Conservation (phyloP, 2,797 vertebrate species). For the Sebastes kiyomatsui region DNA sequence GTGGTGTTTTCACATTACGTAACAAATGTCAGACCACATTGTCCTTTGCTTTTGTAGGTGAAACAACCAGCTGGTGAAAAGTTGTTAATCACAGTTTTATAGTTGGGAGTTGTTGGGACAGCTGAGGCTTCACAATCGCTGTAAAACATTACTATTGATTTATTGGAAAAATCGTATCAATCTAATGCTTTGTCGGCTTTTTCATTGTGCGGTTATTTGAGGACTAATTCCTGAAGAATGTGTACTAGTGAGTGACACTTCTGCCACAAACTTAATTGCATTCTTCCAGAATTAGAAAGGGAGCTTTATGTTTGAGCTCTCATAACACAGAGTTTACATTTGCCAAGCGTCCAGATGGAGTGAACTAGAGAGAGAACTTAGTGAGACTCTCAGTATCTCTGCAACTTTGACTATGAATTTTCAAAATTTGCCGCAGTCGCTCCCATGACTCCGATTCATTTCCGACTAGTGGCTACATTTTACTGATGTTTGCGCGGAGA, state of each 20-base stretch:
- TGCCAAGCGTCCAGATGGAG: slow-evolving; percentile 36
- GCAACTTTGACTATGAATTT: slow-evolving; percentile 2
- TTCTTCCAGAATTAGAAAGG: slow-evolving; percentile 16
- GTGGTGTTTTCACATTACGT: not conserved
- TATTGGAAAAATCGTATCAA: not conserved
- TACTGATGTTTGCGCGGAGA: slow-evolving; percentile 39
- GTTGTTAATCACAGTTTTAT: not conserved
- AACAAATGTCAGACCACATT: not conserved
- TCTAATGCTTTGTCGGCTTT: not conserved
- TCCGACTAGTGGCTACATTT: slow-evolving; percentile 17
- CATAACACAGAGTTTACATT: slow-evolving; percentile 25
- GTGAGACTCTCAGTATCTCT: not conserved
- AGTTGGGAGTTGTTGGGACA: not conserved
- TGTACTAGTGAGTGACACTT: not conserved
- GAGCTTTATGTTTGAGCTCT: slow-evolving; percentile 9
- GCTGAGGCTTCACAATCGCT: not conserved
- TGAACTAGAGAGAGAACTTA: not conserved
- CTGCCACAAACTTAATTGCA: not conserved
- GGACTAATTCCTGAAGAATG: not conserved
- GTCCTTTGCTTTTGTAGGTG: not conserved
- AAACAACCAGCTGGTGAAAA: not conserved
- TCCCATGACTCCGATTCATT: not conserved
- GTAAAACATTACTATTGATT: not conserved
- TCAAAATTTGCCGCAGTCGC: slow-evolving; percentile 3
- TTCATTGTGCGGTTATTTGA: not conserved